phyloP scores from a whole-genome alignment of 2,113 vertebrate species.

The Stomatorhinus ivindoensis region DNA sequence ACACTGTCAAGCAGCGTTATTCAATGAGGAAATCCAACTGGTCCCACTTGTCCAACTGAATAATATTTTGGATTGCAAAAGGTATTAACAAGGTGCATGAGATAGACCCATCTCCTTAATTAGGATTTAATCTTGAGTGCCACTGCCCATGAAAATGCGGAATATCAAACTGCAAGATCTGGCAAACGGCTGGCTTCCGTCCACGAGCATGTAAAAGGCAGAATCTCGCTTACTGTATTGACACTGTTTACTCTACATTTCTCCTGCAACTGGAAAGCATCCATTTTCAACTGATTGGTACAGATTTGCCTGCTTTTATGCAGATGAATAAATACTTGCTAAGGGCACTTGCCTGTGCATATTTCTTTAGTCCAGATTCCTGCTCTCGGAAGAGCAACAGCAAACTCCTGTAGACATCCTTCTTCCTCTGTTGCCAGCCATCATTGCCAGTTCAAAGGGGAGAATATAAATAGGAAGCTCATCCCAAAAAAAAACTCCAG shows the following conservation, averaged over 20 bases:
- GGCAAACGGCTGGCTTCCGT: not conserved
- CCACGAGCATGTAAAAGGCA: not conserved
- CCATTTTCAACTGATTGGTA: not conserved
- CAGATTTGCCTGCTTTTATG: slow-evolving; percentile 3
- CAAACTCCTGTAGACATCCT: not conserved
- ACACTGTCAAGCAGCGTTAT: not conserved
- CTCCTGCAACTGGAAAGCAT: not conserved
- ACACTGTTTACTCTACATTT: not conserved
- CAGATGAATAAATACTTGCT: not conserved
- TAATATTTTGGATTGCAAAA: not conserved
- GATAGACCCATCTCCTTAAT: not conserved
- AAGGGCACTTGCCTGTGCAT: not conserved
- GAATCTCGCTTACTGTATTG: not conserved
- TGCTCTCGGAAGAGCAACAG: not conserved
- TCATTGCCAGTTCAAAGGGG: not conserved
- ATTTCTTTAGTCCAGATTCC: not conserved
- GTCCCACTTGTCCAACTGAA: not conserved
- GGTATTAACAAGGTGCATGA: not conserved
- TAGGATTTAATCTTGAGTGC: not conserved
- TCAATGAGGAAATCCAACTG: not conserved
- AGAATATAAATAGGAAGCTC: not conserved
- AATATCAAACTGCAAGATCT: not conserved
- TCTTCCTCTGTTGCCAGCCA: not conserved
- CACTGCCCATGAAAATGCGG: not conserved
- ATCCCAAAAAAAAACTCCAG: not conserved